Evolutionary conservation across 1,140 invertebrate species (phyloP).

Genomic region (Drosophila nigrodunni): DNA sequence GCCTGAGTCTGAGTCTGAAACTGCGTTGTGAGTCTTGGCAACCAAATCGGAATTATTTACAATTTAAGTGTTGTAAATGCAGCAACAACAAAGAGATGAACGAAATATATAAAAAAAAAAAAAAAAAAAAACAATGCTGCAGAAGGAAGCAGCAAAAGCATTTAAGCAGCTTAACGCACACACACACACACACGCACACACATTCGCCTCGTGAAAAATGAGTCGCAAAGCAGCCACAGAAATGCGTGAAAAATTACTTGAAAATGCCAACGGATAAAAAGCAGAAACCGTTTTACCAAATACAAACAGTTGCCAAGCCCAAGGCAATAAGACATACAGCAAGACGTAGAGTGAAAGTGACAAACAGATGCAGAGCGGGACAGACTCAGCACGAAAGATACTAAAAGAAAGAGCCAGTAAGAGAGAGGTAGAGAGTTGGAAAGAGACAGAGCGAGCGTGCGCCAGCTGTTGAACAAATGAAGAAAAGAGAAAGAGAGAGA

Average conservation of each 20-base stretch:
- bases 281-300: conserved; percentile 41
- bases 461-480: too few relatives aligned
- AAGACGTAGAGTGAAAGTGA: conserved; percentile 21
- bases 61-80: conserved; percentile 82
- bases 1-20: too few relatives aligned
- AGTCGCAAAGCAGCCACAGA: conserved; percentile 80
- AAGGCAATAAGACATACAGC: conserved; percentile 24
- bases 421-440: conserved; percentile 5
- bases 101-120: conserved; percentile 11
- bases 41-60: conserved; percentile 75
- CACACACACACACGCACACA: conserved; percentile 16
- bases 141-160: conserved; percentile 68
- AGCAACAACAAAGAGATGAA: conserved; percentile 37
- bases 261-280: conserved; percentile 75
- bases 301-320: conserved; percentile 49
- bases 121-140: conserved; percentile 66
- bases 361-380: conserved; percentile 15
- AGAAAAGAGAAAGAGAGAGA: background rate
- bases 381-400: background rate
- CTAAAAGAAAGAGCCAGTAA: conserved; percentile 1
- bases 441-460: background rate
- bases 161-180: conserved; percentile 76
- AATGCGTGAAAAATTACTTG: conserved; percentile 81
- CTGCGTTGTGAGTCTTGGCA: conserved; percentile 26
- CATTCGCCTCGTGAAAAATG: conserved; percentile 67